These are phyloP conservation scores for Nanger granti DNA, from an alignment of 2,113 vertebrate genomes.

Conservation along the genomic window DNA sequence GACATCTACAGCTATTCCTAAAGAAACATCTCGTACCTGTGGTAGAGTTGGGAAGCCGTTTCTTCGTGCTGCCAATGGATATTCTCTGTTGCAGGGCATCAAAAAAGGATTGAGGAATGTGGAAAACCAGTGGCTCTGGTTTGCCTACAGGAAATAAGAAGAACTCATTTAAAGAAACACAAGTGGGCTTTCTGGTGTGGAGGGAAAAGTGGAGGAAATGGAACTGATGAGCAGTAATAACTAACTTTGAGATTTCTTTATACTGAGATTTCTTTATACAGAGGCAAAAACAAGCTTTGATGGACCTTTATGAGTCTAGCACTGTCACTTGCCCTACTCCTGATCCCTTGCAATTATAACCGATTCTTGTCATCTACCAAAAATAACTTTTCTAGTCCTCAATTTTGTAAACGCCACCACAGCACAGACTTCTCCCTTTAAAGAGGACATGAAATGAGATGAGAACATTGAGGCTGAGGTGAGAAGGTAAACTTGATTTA, in stretches of 20 bases:
- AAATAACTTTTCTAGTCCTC: not conserved
- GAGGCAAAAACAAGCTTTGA: not conserved
- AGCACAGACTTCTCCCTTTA: not conserved
- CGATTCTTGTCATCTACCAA: not conserved
- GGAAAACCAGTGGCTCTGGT: slow-evolving; percentile 90
- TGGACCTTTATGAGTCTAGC: not conserved
- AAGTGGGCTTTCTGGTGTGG: not conserved
- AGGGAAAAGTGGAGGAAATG: not conserved
- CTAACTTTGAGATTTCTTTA: not conserved
- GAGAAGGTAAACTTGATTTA: not conserved
- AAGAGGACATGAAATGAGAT: not conserved
- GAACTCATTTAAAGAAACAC: not conserved
- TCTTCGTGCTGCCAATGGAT: slow-evolving; percentile 89
- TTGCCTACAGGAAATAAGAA: slow-evolving; percentile 78
- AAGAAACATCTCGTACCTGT: slow-evolving; percentile 77
- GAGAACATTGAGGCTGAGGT: not conserved
- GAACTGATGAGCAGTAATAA: not conserved
- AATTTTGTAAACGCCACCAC: not conserved
- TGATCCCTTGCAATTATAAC: not conserved
- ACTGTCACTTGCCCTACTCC: not conserved
- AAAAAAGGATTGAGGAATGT: slow-evolving; percentile 92
- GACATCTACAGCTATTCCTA: not conserved
- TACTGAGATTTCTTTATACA: not conserved
- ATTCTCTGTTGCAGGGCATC: slow-evolving; percentile 90
- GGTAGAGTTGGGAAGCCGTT: slow-evolving; percentile 91